Base-by-base conservation (phyloP, 1,140 invertebrate genomes). In the Nixonia krombeini region DNA sequence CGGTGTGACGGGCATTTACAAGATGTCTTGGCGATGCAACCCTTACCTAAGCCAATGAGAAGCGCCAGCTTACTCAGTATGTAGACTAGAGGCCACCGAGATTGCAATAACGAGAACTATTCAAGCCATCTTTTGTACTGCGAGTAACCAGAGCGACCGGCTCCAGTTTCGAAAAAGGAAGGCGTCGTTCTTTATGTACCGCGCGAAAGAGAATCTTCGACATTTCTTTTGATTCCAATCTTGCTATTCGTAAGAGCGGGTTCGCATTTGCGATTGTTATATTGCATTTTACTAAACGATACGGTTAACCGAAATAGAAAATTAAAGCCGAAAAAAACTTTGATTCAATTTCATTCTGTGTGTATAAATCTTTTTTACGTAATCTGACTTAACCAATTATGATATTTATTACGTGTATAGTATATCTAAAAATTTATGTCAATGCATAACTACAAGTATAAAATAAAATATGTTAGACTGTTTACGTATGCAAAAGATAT, bases 41-140 rank as follows among this genome's bases (percentile, higher is more conserved):
- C 40, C 40, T 42, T 42, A 42, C 40, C 40, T 42, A 42, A 42
- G 9, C 40, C 40, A 42, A 42, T 25, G 40, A 42, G 18, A 42
- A n/a, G 6, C 13, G n/a, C n/a, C 31, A 10, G 3, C 31, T 10
- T 10, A 12, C 31, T 10, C 31, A 42, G 25, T 42, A 23, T 23
- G 18, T 42, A 13, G 9, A 5, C 4, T 1, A 1, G 18, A 12
- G 40, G 7, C 18, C 18, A 42, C 40, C 18, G 40, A 18, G 40
- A 42, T n/a, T n/a, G 40, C 18, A 25, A 42, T 42, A 42, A 42
- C 40, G 40, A 42, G 42, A 45, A 45, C 25, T 13, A 45, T 45
- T 45, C 18, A 44, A 26, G 41, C 12, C 2, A 16, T 2, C 17
- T 13, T 25, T 42, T 42, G 40, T 42, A 1, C 9, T 21, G 17